Evolutionary conservation across 2,888 invertebrate genomes (phyloP).

Genomic region (Acanthopleura granulata): DNA sequence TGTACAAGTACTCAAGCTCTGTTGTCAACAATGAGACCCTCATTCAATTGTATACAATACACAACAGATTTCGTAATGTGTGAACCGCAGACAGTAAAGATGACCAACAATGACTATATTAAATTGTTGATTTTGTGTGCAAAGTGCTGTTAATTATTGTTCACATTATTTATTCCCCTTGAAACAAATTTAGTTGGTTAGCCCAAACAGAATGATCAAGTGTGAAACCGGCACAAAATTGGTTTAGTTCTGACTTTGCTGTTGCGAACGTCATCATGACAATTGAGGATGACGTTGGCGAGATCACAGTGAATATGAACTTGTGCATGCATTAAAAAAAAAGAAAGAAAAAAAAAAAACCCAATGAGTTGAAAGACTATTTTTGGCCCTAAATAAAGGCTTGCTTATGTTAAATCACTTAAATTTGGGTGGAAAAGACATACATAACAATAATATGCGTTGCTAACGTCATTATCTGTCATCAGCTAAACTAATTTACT

Average conservation of each 20-base stretch:
- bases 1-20: not conserved
- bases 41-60: not conserved
- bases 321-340: too few relatives aligned
- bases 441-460: not conserved
- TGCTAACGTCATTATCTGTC: not conserved
- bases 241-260: not conserved
- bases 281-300: not conserved
- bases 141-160: not conserved
- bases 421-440: not conserved
- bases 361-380: too few relatives aligned
- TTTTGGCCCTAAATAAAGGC: too few relatives aligned
- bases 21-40: not conserved
- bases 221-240: not conserved
- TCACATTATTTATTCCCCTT: not conserved
- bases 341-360: too few relatives aligned
- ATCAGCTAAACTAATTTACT: not conserved
- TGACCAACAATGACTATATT: not conserved
- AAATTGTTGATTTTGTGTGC: not conserved
- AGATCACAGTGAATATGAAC: not conserved
- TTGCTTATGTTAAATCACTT: not conserved
- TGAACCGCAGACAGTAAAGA: not conserved
- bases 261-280: constrained; percentile 3
- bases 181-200: not conserved
- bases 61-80: not conserved
- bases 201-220: not conserved